Evolutionary conservation across 2,797 vertebrate species (phyloP).

Genomic region (Lacerta bilineata): DNA sequence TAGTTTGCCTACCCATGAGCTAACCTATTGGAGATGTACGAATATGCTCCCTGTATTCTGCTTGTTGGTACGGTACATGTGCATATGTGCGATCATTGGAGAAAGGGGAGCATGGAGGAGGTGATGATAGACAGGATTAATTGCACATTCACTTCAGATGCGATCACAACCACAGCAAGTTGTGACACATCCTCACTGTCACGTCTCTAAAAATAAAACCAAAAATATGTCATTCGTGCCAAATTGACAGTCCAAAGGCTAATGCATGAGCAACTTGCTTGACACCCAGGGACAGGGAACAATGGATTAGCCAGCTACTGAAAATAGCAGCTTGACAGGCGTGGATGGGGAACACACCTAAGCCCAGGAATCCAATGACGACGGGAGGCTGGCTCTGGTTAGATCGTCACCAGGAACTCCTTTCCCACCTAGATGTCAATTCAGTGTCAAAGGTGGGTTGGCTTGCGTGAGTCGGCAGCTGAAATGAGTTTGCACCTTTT

Average conservation of each 20-base stretch:
- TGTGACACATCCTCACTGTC: conserved; percentile 67
- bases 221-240: conserved; percentile 45
- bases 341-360: conserved; percentile 31
- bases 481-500: not conserved
- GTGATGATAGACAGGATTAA: conserved; percentile 63
- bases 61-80: not conserved
- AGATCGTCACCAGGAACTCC: conserved; percentile 3
- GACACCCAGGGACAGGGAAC: conserved; percentile 51
- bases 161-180: conserved; percentile 64
- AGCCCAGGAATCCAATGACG: not conserved
- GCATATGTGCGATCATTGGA: not conserved
- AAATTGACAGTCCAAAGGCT: conserved; percentile 61
- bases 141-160: conserved; percentile 67
- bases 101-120: not conserved
- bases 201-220: conserved; percentile 69
- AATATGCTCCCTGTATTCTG: conserved; percentile 15
- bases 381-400: conserved; percentile 12
- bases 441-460: not conserved
- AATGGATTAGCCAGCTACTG: conserved; percentile 64
- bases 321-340: conserved; percentile 51
- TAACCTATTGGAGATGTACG: not conserved
- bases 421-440: not conserved
- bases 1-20: no score
- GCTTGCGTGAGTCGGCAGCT: not conserved
- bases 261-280: conserved; percentile 60